Base-by-base conservation (phyloP, 2,888 invertebrate genomes). In the Hedya salicella region DNA sequence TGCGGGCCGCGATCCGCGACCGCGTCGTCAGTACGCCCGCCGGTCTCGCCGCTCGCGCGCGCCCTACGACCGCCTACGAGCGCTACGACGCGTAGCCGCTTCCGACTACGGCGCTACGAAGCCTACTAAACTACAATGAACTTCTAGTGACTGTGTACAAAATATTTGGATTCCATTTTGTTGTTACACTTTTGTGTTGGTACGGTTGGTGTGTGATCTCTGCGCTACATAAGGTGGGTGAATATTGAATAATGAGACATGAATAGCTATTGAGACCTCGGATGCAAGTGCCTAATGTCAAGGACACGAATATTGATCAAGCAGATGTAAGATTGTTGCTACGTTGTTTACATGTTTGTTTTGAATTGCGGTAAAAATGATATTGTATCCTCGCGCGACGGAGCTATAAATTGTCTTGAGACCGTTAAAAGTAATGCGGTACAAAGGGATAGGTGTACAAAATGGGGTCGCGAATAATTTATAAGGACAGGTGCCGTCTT, bases 281-380 rank as follows among this genome's bases (percentile, higher is more conserved):
- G 78, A 79, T 79, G 71, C 69, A 70, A 77, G 71, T 70, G 68
- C 21, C 74, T 84, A 89, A 90, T 89, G 91, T 90, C 91, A 91
- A 91, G 91, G 91, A 86, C 90, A 86, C 77, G 74, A 75, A 81
- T 90, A 91, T 91, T 83, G 91, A 91, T 87, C 86, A 88, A 80
- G 76, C 79, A 78, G 70, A 72, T 75, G 74, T 78, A 75, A 69
- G 68, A 66, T 53, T 68, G 67, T 63, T 56, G 40, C 68, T 62
- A 60, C 40, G 57, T 62, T 73, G 66, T 73, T 65, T 67, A 69
- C 68, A 65, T 54, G 44, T 42, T 71, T 72, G 57, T 63, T 68
- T 48, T 65, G 44, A 19, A 19, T 46, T 32, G 44, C 32, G 17
- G 9, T 13, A 57, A 52, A 44, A 60, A 59, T 19, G 36, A 44